A percentile compares a stretch with the other conserved stretches of the same genome.
These are phyloP conservation scores for Colostygia pectinataria DNA, from an alignment of 2,888 invertebrate species.

Conservation along the genomic window DNA sequence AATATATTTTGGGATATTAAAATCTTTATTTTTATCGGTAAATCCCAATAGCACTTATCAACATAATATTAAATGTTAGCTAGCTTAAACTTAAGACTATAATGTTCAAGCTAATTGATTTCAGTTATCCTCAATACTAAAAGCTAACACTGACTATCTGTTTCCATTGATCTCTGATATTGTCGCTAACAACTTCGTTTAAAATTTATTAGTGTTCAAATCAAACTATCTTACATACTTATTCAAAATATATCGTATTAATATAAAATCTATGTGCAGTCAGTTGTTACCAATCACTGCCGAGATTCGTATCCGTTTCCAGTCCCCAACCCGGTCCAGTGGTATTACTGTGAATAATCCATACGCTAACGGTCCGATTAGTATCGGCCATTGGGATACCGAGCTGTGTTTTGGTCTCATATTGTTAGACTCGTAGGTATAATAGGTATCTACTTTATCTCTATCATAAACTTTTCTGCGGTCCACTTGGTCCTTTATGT, in stretches of 20 bases:
- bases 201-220: too few relatives aligned
- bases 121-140: too few relatives aligned
- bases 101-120: too few relatives aligned
- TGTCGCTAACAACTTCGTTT: too few relatives aligned
- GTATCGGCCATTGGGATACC: conserved; percentile 36
- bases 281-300: conserved; percentile 2
- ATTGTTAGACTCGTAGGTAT: conserved; percentile 13
- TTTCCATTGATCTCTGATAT: too few relatives aligned
- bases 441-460: conserved; percentile 13
- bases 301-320: conserved; percentile 7
- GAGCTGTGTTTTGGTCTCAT: conserved; percentile 21
- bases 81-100: too few relatives aligned
- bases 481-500: conserved; percentile 10
- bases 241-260: neutral
- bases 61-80: too few relatives aligned
- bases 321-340: conserved; percentile 5
- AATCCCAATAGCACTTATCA: too few relatives aligned
- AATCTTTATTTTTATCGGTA: too few relatives aligned
- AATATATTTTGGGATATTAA: too few relatives aligned
- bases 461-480: conserved; percentile 23
- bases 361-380: conserved; percentile 50
- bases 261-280: neutral
- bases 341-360: conserved; percentile 23
- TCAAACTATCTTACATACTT: too few relatives aligned
- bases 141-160: too few relatives aligned